Evolutionary conservation across 2,888 invertebrate genomes (phyloP), one percentile per base, ranked within the genome.

Genomic region (Keiferia lycopersicella): DNA sequence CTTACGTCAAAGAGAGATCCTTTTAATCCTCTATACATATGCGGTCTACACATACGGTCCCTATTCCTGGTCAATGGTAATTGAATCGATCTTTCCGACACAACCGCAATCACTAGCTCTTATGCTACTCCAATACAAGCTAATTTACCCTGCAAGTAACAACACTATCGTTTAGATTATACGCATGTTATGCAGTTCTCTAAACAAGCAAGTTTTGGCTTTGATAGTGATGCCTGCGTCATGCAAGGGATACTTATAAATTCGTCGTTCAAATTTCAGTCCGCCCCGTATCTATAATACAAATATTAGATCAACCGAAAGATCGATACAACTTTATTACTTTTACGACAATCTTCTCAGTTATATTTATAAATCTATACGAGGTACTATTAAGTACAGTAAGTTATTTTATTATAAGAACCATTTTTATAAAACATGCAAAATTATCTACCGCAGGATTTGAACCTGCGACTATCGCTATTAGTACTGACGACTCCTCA

Each of bases 51-150:
- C n/a, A n/a, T n/a, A 38, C 34, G 63, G 63, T 63, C 63, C 63
- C 63, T 48, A 59, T 34, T 56, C 59, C 63, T 63, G 63, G 63
- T 59, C 63, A 63, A 63, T n/a, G 20, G 38, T 59, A 63, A 63
- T 50, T 59, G 63, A 63, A 59, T 45, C 41, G 59, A 34, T 59
- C 45, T 18, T 18, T 50, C 26, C 63, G 59, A 59, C 63, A 63
- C 63, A 63, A 63, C 63, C 63, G 1, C 63, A 45, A 62, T 39
- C 48, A 30, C 51, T 51, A 53, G 20, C n/a, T 61, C 50, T 6
- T 62, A 51, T 12, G 20, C 39, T 30, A 61, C 22, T 62, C 62
- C 62, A 20, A 10, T 51, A 62, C 51, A 62, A 53, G n/a, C 18
- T 51, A 38, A 53, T 62, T 38, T 62, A 62, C 62, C 62, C 62